Evolutionary conservation across 2,888 invertebrate species (phyloP), one percentile per base, ranked within the genome.

Genomic region (Nymphalis polychloros): DNA sequence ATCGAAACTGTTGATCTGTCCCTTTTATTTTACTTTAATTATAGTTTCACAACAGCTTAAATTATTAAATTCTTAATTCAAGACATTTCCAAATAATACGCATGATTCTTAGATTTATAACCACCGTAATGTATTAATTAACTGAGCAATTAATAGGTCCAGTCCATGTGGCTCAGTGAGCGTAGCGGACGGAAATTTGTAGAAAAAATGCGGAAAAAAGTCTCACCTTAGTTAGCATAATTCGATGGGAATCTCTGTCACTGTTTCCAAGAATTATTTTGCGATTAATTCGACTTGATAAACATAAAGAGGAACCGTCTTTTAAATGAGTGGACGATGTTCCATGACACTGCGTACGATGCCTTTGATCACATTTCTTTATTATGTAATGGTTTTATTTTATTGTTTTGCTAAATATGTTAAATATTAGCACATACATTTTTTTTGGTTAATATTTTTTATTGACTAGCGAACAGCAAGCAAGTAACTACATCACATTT

Each of bases 111-210:
- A 64, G 68, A 68, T 66, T 70, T 65, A 67, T 20, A 68, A 55
- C 68, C 73, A 75, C 74, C 71, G 74, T 79, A 81, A 83, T 81
- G 76, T 80, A 83, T 82, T 86, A 81, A 85, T 86, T 85, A 80
- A 85, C 85, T 84, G 23, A 85, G 76, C 78, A 72, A 78, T 83
- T 88, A 86, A 87, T 87, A 77, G 57, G 35, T 19, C 35, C 76
- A 76, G 81, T 86, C 88, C 84, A 81, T 83, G 83, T 80, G 80
- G 79, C 82, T 79, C 81, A 50, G 81, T 79, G 76, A 77, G 78
- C 75, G 74, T 72, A 70, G 68, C 75, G 35, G 63, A 60, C 63
- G 47, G 71, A 77, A 75, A 70, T 64, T 71, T 68, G 65, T 65
- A 63, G 68, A 67, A 59, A 70, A 80, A 79, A 82, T 72, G 76